Evolutionary conservation across 2,113 vertebrate genomes (phyloP), one percentile per base, ranked within the genome.

Genomic region (Gallinago undulata): DNA sequence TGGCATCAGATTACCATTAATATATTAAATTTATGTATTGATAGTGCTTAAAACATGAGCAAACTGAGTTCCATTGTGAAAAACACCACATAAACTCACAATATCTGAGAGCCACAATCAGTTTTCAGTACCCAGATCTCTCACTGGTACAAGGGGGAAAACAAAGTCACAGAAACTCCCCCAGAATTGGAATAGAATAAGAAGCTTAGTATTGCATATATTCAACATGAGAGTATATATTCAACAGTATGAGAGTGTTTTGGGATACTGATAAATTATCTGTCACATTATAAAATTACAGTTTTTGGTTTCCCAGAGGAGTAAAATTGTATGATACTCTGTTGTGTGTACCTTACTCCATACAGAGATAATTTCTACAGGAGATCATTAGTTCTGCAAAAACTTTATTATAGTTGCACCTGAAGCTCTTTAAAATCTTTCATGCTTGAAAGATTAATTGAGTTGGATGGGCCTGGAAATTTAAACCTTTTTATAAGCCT

Each of bases 381-480:
- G 19, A 90, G 75, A 88, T 78, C 83, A 84, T 93, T 88, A 84
- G 51, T 81, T 85, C 68, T 70, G 63, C 33, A 93, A 93, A 92
- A 95, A 90, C 55, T 94, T 93, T 89, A 33, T 95, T 94, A 81
- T 8, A 88, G 51, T 48, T 91, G 18, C 51, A 93, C 79, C 79
- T 77, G 56, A 93, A 97, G 68, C 47, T 93, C 80, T 90, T 90
- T 81, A 86, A 88, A 94, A 90, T 59, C 67, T 56, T 83, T 74
- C 31, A n/a, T 66, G 28, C 28, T 77, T 88, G 75, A 90, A 88
- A 78, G 67, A 92, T 94, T 88, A 95, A 90, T 78, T 85, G 78
- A 90, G 72, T 81, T 86, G 82, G 14, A 93, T 67, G 11, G 64
- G 27, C 41, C 47, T 84, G 43, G 50, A 97, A 89, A 90, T 92